Evolutionary conservation across 1,140 invertebrate genomes (phyloP), one percentile per base, ranked within the genome.

Genomic region (Microplitis demolitor): DNA sequence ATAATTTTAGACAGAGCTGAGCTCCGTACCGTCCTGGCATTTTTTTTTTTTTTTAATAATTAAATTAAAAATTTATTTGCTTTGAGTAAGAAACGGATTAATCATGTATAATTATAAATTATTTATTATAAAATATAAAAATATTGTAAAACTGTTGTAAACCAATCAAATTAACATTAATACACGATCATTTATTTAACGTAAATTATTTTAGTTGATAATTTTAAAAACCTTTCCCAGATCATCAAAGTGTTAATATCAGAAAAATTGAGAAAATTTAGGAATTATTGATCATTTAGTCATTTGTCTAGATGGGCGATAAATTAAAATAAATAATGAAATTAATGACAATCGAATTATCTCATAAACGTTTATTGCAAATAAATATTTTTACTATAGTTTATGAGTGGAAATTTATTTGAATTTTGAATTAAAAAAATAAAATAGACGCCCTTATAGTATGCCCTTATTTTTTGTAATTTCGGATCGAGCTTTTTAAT

Each of bases 81-180:
- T 31, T 31, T 33, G 39, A 45, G 39, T 5, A 3, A 45, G 11
- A 11, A 9, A 11, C 6, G 39, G 39, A 16, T 31, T 33, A 69
- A 45, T 69, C 39, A 60, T 69, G 13, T n/a, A 37, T 37, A 13
- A 61, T 31, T 33, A 61, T 8, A 31, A 31, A 11, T 61, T 33
- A 6, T 60, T 61, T 61, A 58, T 69, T 70, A 51, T 62, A 24
- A 34, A 31, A 61, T 63, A 31, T 45, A 70, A 70, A 45, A 37
- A 72, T 76, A 74, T 78, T 80, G 76, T 82, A 79, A 80, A 76
- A 80, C 72, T 78, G 76, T 81, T 82, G 80, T 82, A 81, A 73
- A 83, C 79, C 81, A 82, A 81, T 82, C 78, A 83, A 84, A 81
- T 85, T 84, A 82, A 79, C 81, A 83, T 84, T 79, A 85, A 85